These are phyloP conservation scores for Delphinus delphis DNA, from an alignment of 2,113 vertebrate species.

Conservation along the genomic window DNA sequence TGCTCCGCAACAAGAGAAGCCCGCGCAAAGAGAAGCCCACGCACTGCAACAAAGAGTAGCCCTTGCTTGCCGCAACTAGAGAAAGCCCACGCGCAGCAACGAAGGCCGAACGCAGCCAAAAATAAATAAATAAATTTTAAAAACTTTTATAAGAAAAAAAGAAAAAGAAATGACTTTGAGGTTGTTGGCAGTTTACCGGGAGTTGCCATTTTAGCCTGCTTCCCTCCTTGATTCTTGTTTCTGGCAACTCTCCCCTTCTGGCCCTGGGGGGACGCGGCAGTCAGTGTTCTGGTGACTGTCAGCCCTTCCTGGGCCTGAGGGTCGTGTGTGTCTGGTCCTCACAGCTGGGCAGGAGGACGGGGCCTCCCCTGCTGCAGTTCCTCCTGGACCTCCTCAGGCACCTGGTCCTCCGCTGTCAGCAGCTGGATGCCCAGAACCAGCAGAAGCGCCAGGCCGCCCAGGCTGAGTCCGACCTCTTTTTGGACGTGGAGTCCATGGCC, in stretches of 20 bases:
- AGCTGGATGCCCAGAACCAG: conserved; percentile 53
- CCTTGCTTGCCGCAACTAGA: too few species aligned
- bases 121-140: too few species aligned
- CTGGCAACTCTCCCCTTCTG: background rate
- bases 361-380: conserved; percentile 79
- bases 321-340: conserved; percentile 8
- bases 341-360: conserved; percentile 84
- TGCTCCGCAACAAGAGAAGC: too few species aligned
- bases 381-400: conserved; percentile 85
- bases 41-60: too few species aligned
- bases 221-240: background rate
- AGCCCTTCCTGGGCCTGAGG: background rate
- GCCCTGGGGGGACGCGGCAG: rapidly evolving
- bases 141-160: too few species aligned
- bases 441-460: conserved; percentile 50
- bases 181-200: rapidly evolving
- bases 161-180: background rate
- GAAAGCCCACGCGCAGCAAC: too few species aligned
- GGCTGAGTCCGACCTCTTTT: conserved; percentile 83
- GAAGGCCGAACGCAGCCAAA: too few species aligned
- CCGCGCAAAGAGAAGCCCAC: too few species aligned
- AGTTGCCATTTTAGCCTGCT: background rate
- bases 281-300: rapidly evolving
- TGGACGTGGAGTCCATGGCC: conserved; percentile 82
- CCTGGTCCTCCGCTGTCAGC: conserved; percentile 82